Conservation (phyloP, 2,113 vertebrate species). For the Lamprotornis superbus region DNA sequence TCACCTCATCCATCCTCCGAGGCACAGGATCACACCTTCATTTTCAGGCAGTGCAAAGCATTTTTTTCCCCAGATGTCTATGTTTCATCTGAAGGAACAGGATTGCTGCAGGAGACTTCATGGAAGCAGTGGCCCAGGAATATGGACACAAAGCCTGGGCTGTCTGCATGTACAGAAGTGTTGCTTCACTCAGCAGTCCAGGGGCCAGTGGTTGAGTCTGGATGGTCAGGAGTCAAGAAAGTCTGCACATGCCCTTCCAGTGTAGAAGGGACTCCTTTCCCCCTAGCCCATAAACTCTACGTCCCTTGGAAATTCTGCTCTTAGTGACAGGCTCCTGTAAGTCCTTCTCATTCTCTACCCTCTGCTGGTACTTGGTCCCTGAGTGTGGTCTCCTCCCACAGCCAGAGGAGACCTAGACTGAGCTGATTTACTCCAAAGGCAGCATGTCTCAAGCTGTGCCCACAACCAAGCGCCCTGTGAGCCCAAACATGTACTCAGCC, state of each 20-base stretch:
- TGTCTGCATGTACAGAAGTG: not conserved
- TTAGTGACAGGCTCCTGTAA: not conserved
- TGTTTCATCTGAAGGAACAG: not conserved
- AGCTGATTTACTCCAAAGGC: not conserved
- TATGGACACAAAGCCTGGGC: rapidly evolving
- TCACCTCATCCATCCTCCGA: not conserved
- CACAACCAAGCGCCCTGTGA: not conserved
- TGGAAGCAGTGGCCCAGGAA: not conserved
- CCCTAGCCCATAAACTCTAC: not conserved
- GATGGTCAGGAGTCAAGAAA: not conserved
- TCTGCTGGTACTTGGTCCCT: not conserved
- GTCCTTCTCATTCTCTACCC: not conserved
- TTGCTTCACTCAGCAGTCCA: not conserved
- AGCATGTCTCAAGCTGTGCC: not conserved
- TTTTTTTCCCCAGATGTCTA: not conserved
- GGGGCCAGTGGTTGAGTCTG: not conserved
- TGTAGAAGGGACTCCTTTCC: not conserved
- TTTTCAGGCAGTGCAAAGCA: not conserved
- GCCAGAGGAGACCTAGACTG: not conserved
- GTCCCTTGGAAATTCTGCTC: not conserved
- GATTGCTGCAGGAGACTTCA: not conserved
- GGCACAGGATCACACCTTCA: not conserved
- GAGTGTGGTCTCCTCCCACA: rapidly evolving
- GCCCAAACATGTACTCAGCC: not conserved
- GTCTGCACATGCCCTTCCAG: not conserved